phyloP scores from a whole-genome alignment of 1,140 invertebrate genomes.

The Cephus cinctus region DNA sequence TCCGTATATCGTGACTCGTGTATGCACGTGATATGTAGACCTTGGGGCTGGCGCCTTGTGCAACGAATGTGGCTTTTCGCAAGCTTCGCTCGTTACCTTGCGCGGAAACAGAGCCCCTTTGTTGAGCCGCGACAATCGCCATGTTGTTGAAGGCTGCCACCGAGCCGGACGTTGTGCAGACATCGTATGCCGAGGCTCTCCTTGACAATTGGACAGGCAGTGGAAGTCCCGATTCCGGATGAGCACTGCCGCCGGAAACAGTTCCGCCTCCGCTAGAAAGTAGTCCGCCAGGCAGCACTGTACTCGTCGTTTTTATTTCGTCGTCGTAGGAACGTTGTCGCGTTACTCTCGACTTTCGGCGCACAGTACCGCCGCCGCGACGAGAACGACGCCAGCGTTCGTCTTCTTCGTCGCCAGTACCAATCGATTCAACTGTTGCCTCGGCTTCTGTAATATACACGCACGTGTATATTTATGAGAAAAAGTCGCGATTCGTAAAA shows the following conservation, averaged over 20 bases:
- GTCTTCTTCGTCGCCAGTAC: constrained; percentile 39
- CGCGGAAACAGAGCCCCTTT: constrained; percentile 44
- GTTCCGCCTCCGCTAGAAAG: constrained; percentile 12
- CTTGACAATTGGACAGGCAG: constrained; percentile 69
- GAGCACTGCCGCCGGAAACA: constrained; percentile 29
- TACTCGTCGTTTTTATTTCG: constrained; percentile 61
- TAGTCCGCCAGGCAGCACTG: no score
- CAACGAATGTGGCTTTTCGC: no score
- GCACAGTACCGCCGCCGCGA: constrained; percentile 37
- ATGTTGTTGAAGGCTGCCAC: constrained; percentile 35
- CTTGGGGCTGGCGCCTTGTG: no score
- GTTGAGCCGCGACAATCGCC: constrained; percentile 42
- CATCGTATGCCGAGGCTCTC: constrained; percentile 78
- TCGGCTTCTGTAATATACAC: constrained; percentile 22
- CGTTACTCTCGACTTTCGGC: constrained; percentile 69
- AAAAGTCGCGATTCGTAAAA: no score
- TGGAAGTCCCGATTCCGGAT: constrained; percentile 57
- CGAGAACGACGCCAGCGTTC: constrained; percentile 37
- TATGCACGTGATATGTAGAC: no score
- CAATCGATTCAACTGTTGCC: constrained; percentile 11
- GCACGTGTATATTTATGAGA: no score
- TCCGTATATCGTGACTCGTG: no score
- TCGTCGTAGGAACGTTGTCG: constrained; percentile 81
- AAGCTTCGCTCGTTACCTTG: no score
- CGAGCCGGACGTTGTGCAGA: constrained; percentile 59